These are phyloP conservation scores for Chironomus tepperi DNA, from an alignment of 1,140 invertebrate species.

Conservation along the genomic window DNA sequence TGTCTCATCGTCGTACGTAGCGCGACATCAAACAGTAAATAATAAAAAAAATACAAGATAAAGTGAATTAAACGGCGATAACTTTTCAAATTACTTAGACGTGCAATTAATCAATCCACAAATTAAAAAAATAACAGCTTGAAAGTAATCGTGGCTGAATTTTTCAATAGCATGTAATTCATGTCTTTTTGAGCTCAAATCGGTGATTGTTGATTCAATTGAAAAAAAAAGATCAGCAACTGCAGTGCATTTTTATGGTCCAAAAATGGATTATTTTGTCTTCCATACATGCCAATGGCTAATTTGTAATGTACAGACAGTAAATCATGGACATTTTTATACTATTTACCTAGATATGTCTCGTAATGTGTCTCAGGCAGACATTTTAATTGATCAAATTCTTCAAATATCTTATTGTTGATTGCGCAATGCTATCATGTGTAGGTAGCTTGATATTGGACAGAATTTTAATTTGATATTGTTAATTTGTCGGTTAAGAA, in stretches of 20 bases:
- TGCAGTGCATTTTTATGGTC: background rate
- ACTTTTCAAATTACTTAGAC: background rate
- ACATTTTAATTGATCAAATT: constrained; percentile 1
- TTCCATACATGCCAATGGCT: too few relatives aligned
- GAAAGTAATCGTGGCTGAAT: too few relatives aligned
- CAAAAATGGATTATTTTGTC: too few relatives aligned
- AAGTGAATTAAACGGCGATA: background rate
- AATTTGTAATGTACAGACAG: background rate
- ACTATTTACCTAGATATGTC: background rate
- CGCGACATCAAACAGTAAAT: background rate
- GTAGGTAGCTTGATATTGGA: too few relatives aligned
- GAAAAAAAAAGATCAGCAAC: background rate
- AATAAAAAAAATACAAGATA: background rate
- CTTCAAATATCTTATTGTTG: background rate
- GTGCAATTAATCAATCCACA: background rate
- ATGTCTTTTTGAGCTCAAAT: background rate
- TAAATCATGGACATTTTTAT: constrained; percentile 3
- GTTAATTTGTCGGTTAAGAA: too few relatives aligned
- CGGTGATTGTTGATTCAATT: background rate
- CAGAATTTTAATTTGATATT: too few relatives aligned
- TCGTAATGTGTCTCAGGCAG: background rate
- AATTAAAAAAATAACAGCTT: background rate
- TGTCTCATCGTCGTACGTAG: background rate
- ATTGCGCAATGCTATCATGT: too few relatives aligned
- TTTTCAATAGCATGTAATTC: background rate